phyloP scores from a whole-genome alignment of 2,888 invertebrate genomes.

The Drosophila monieri region DNA sequence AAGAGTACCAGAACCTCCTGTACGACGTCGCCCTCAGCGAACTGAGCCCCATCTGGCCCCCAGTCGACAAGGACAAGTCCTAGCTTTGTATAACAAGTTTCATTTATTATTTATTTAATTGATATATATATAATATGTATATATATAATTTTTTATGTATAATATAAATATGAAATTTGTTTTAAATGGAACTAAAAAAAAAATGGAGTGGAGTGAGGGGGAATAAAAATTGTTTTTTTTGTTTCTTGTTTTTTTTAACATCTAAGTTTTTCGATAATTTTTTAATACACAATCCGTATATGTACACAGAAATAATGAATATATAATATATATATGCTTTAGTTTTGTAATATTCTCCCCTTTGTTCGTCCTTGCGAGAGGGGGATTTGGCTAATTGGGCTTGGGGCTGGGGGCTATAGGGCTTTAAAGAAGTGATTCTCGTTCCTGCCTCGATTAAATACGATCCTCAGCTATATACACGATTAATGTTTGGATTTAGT shows the following conservation, averaged over 20 bases:
- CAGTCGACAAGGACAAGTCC: conserved; percentile 77
- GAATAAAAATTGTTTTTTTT: conserved; percentile 22
- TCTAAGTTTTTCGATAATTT: conserved; percentile 31
- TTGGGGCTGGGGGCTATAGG: not conserved
- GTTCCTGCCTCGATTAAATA: not conserved
- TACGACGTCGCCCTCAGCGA: conserved; percentile 84
- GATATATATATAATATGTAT: conserved; percentile 43
- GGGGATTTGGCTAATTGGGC: conserved; percentile 42
- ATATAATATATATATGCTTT: conserved; percentile 4
- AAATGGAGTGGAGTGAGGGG: conserved; percentile 20
- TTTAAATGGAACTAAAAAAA: conserved; percentile 45
- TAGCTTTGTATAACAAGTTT: conserved; percentile 73
- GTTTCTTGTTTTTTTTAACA: conserved; percentile 13
- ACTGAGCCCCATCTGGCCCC: conserved; percentile 92
- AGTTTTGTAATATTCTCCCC: not conserved
- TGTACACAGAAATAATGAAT: conserved; percentile 36
- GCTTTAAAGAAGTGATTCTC: not conserved
- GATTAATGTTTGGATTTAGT: not conserved
- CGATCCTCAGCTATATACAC: conserved; percentile 1
- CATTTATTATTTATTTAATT: conserved; percentile 67
- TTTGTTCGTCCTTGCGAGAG: conserved; percentile 12
- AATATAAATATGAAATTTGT: conserved; percentile 43
- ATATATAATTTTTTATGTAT: conserved; percentile 45
- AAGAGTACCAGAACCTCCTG: conserved; percentile 81
- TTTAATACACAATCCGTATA: conserved; percentile 40